A percentile compares a stretch with the other conserved stretches of the same genome.
phyloP scores from a whole-genome alignment of 2,113 vertebrate genomes.

The Archocentrus centrarchus region DNA sequence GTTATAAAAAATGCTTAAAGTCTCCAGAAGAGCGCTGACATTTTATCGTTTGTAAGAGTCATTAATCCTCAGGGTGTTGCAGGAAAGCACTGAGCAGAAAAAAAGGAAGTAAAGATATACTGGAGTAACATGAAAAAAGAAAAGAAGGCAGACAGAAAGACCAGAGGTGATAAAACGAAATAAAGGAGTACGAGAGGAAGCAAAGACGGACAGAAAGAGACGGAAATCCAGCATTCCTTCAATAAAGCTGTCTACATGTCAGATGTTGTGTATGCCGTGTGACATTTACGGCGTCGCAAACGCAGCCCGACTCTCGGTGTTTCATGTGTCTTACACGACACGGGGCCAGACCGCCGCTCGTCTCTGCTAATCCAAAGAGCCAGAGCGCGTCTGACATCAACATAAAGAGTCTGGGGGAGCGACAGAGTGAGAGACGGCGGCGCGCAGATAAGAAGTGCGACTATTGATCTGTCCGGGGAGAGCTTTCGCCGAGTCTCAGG shows the following conservation, averaged over 20 bases:
- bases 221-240: neutral
- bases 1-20: neutral
- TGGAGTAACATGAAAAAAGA: neutral
- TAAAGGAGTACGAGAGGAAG: neutral
- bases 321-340: constrained; percentile 50
- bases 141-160: neutral
- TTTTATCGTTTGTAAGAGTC: neutral
- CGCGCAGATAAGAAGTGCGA: constrained; percentile 47
- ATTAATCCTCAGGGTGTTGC: neutral
- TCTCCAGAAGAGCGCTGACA: fast-evolving
- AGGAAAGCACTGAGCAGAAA: neutral
- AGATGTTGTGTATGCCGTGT: constrained; percentile 29
- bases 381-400: constrained; percentile 23
- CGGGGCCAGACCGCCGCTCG: constrained; percentile 32
- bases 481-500: constrained; percentile 30
- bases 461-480: constrained; percentile 64
- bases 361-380: constrained; percentile 62
- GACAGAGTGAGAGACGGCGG: constrained; percentile 42
- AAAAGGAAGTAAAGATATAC: neutral
- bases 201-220: constrained; percentile 5
- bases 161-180: neutral
- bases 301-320: constrained; percentile 5
- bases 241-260: constrained; percentile 62
- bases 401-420: constrained; percentile 12
- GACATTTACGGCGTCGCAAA: constrained; percentile 40